phyloP scores from a whole-genome alignment of 2,797 vertebrate species.

The Iguana delicatissima region DNA sequence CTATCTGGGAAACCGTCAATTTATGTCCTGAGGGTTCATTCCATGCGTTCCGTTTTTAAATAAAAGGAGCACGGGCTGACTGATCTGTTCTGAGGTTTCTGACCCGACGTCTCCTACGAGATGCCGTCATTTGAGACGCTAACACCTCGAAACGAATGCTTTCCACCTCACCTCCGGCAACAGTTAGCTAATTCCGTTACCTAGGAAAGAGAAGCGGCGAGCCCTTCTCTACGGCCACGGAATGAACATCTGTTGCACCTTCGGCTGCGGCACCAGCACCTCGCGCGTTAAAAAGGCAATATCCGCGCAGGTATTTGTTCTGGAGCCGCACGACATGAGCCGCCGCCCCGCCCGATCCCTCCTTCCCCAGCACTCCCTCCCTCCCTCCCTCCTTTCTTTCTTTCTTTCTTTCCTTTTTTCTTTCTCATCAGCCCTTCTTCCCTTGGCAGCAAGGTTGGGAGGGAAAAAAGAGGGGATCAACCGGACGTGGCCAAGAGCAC shows the following conservation, averaged over 20 bases:
- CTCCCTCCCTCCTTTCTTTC: no score
- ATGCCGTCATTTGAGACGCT: background rate
- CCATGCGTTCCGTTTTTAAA: background rate
- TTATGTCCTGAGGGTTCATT: background rate
- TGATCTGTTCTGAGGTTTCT: background rate
- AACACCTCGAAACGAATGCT: background rate
- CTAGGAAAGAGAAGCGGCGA: background rate
- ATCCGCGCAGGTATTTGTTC: background rate
- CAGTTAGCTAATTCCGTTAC: background rate
- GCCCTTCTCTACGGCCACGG: no score
- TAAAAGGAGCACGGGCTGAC: background rate
- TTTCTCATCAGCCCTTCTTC: background rate
- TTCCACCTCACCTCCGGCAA: no score
- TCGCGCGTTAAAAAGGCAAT: background rate
- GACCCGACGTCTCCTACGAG: background rate
- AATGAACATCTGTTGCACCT: background rate
- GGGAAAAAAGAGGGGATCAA: no score
- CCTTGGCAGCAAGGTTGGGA: background rate
- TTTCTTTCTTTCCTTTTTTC: no score
- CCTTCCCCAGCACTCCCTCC: slow-evolving; percentile 4
- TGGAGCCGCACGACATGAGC: background rate
- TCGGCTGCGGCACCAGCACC: background rate
- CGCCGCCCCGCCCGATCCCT: background rate
- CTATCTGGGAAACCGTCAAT: background rate
- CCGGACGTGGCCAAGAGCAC: no score